Base-by-base conservation (phyloP, 2,797 vertebrate genomes). In the Brachymystax lenok region DNA sequence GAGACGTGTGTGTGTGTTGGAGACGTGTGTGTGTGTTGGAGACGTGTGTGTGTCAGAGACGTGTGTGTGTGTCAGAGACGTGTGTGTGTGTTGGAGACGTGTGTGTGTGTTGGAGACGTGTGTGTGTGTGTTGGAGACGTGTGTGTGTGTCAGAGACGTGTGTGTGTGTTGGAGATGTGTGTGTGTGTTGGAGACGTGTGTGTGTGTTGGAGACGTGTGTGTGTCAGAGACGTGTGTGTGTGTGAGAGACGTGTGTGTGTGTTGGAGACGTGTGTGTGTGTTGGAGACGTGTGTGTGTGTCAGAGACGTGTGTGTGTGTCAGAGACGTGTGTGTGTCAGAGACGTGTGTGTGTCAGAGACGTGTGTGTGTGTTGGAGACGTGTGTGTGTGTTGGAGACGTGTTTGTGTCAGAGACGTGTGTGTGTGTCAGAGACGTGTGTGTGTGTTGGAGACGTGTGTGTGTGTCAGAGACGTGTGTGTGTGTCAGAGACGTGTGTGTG, bases 271-370 rank as follows among this genome's bases (percentile, higher is more conserved):
- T 75, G 66, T 67, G 35, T 7, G 35, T 35, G 35, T 35, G 35
- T 7, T 6, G 5, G 33, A 5, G 97, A 97, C 98, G 96, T 98
- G 95, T 95, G 95, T 95, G 93, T 97, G 95, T 35, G 96, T 35
- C 6, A 1, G 35, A 96, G 95, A 97, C 94, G 96, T 98, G 97
- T 97, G 96, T 79, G 64, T 69, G 72, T 5, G 5, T 0, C 4
- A 33, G 5, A 5, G 0, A 5, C 97, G 95, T 94, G 95, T 95
- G 94, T 21, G 6, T 61, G 56, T 33, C 7, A 6, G 35, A 7
- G 35, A 35, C 1, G 81, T 85, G 84, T 87, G 74, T 84, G 95
- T 94, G 95, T 92, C 92, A 95, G 24, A 74, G 24, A 77, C 27
- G 68, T 70, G 2, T 61, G 30, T 69, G 52, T 30, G 74, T 16